Base-by-base conservation (phyloP, 2,113 vertebrate genomes). In the Zosterops borbonicus region DNA sequence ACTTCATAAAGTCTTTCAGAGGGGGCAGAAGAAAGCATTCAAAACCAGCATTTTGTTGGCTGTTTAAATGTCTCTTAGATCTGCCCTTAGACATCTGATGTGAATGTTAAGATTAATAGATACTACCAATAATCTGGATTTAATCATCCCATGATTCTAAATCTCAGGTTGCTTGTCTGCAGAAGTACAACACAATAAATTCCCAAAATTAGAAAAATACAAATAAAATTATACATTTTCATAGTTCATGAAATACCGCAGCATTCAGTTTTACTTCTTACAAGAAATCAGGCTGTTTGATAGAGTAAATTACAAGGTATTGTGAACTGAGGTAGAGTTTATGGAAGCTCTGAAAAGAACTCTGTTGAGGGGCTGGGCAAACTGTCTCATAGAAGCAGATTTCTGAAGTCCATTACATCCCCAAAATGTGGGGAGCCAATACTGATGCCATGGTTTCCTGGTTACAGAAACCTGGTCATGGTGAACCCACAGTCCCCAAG, bases 41-140 rank as follows among this genome's bases (percentile, higher is more conserved):
- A 44, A 56, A 39, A 70, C 8, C 28, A 75, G 31, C 16, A 68
- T 82, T 85, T 71, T 70, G 20, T 79, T 76, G 14, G 20, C 70
- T 50, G 28, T 28, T 41, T 60, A 77, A n/a, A 60, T 42, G 13
- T 29, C 41, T 62, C 70, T 49, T 80, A 74, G 70, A 63, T 55
- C 31, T 80, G 14, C 39, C 50, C n/a, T 31, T 78, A 23, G 9
- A 64, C 33, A 50, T 17, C 28, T 68, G 9, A 41, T 0, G 0
- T 59, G 33, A 81, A 41, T 67, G 23, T 84, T 41, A 87, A 67
- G 14, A 46, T 50, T 6, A 28, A 59, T 55, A 46, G 87, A 82
- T 59, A 67, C 17, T 55, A 78, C n/a, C 42, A 63, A 35, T 62
- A 75, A 71, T 19, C 33, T 31, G 33, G 29, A 46, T 82, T 91